These are phyloP conservation scores for Drosophila recens DNA, from an alignment of 2,888 invertebrate genomes.

Conservation along the genomic window DNA sequence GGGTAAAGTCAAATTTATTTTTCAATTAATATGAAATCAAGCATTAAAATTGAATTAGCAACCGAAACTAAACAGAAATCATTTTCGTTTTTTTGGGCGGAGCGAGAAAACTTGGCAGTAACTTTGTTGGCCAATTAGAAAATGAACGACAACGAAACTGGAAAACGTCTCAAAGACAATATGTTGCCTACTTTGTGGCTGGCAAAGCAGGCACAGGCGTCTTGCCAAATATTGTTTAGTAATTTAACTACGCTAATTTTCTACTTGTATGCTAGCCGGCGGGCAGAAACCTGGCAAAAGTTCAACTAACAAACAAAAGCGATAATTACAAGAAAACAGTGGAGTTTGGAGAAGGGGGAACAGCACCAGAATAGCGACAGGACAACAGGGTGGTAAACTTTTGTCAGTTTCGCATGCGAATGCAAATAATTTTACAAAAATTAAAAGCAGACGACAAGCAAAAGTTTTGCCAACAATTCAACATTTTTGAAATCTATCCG, in stretches of 20 bases:
- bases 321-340: slow-evolving; percentile 81
- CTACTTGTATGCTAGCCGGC: slow-evolving; percentile 73
- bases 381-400: slow-evolving; percentile 45
- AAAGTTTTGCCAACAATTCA: slow-evolving; percentile 56
- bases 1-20: slow-evolving; percentile 47
- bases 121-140: slow-evolving; percentile 76
- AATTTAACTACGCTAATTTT: slow-evolving; percentile 81
- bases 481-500: slow-evolving; percentile 61
- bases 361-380: not conserved
- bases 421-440: slow-evolving; percentile 76
- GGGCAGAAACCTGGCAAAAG: slow-evolving; percentile 76
- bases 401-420: slow-evolving; percentile 61
- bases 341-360: slow-evolving; percentile 8
- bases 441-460: slow-evolving; percentile 72
- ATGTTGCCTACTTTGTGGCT: slow-evolving; percentile 66
- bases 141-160: slow-evolving; percentile 46
- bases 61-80: slow-evolving; percentile 62
- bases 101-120: slow-evolving; percentile 64
- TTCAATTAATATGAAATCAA: slow-evolving; percentile 85
- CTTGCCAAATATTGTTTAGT: slow-evolving; percentile 76
- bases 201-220: slow-evolving; percentile 15
- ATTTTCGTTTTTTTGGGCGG: slow-evolving; percentile 28
- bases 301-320: slow-evolving; percentile 79
- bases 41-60: slow-evolving; percentile 84
- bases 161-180: slow-evolving; percentile 57